Conservation (phyloP, 2,888 invertebrate genomes). For the Germaria angustata region DNA sequence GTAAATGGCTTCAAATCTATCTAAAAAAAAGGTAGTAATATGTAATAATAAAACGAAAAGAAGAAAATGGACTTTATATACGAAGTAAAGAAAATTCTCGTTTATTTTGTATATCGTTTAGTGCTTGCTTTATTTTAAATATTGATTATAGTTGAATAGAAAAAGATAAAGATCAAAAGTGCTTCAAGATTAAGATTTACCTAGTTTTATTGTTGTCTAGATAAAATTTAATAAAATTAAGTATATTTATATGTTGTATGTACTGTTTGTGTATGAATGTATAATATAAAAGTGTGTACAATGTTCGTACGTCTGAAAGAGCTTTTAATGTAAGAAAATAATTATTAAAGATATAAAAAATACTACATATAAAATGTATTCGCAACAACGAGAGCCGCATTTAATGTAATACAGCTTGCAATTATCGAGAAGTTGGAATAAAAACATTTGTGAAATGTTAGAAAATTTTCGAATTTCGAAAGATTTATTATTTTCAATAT, state of each 20-base stretch:
- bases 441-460: neutral
- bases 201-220: constrained; percentile 67
- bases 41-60: neutral
- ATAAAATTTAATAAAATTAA: constrained; percentile 42
- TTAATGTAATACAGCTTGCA: neutral
- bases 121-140: neutral
- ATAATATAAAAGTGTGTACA: neutral
- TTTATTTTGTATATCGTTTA: constrained; percentile 12
- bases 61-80: neutral
- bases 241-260: constrained; percentile 26
- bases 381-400: neutral
- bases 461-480: neutral
- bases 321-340: neutral
- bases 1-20: constrained; percentile 34
- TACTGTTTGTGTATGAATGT: constrained; percentile 11
- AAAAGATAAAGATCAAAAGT: constrained; percentile 52
- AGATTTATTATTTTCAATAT: neutral
- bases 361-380: neutral
- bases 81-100: constrained; percentile 24
- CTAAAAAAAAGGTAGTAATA: too few relatives aligned
- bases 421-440: neutral
- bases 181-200: constrained; percentile 48
- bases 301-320: neutral
- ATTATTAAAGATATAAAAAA: neutral
- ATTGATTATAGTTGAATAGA: neutral